These are phyloP conservation scores for Chalcis sispes DNA, from an alignment of 2,888 invertebrate species.

Conservation along the genomic window DNA sequence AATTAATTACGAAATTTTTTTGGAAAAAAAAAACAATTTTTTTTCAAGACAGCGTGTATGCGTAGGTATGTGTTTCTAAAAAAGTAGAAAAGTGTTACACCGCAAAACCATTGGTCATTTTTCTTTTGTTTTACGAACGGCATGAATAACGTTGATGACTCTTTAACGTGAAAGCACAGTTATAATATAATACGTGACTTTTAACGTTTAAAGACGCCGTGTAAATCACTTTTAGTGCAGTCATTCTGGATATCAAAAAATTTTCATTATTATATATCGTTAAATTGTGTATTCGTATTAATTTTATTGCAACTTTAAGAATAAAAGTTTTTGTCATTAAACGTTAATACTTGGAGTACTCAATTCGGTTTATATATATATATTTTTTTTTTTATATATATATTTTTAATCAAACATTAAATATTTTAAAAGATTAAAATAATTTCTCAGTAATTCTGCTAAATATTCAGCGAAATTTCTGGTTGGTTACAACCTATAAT, in stretches of 20 bases:
- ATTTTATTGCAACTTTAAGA: slow-evolving; percentile 16
- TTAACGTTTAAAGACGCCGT: slow-evolving; percentile 21
- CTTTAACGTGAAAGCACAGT: slow-evolving; percentile 28
- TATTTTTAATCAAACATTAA: too few relatives aligned
- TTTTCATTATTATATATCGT: slow-evolving; percentile 20
- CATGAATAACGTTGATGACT: slow-evolving; percentile 44
- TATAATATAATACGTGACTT: slow-evolving; percentile 44
- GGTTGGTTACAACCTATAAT: too few relatives aligned
- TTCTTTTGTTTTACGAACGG: slow-evolving; percentile 31
- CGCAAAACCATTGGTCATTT: slow-evolving; percentile 38
- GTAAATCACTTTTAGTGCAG: slow-evolving; percentile 50
- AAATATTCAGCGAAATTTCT: too few relatives aligned
- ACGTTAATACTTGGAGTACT: too few relatives aligned
- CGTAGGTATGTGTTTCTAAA: slow-evolving; percentile 4
- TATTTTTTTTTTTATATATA: too few relatives aligned
- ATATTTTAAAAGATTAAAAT: too few relatives aligned
- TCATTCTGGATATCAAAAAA: slow-evolving; percentile 44
- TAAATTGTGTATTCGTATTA: slow-evolving; percentile 29
- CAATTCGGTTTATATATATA: too few relatives aligned
- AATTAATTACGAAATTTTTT: too few relatives aligned
- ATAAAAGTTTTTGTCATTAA: not conserved
- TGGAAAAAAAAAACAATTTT: too few relatives aligned
- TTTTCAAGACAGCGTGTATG: too few relatives aligned
- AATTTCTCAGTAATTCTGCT: too few relatives aligned
- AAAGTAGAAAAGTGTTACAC: slow-evolving; percentile 45